Conservation (phyloP, 2,888 invertebrate genomes). For the Heliconius ethilla region DNA sequence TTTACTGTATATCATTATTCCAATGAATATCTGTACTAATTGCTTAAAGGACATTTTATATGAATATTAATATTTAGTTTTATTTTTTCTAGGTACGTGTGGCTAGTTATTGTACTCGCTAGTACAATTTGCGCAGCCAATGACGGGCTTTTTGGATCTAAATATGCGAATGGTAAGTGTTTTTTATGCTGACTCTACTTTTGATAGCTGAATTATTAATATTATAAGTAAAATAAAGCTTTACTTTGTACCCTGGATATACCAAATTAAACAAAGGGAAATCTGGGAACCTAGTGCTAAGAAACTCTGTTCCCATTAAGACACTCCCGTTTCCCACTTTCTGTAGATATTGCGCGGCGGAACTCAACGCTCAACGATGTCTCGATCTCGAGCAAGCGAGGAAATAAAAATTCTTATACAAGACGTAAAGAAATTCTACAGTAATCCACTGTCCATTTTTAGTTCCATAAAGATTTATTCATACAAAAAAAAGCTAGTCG, state of each 20-base stretch:
- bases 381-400: background rate
- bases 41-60: background rate
- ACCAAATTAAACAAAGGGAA: no score
- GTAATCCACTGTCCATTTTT: background rate
- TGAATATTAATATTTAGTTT: conserved; percentile 31
- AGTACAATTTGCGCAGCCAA: conserved; percentile 60
- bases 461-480: background rate
- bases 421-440: no score
- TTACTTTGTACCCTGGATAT: no score
- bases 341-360: background rate
- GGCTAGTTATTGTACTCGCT: conserved; percentile 55
- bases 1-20: background rate
- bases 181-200: background rate
- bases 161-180: conserved; percentile 68
- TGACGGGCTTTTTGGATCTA: conserved; percentile 70
- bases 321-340: no score
- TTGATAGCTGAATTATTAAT: background rate
- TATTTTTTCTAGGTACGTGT: conserved; percentile 59
- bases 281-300: no score
- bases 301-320: no score
- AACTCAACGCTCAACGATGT: background rate
- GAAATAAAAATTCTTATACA: no score
- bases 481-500: background rate
- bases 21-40: background rate
- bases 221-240: no score